Percentiles rank a stretch among this genome's conserved stretches.
phyloP scores from a whole-genome alignment of 2,113 vertebrate species.

The Probosciger aterrimus region DNA sequence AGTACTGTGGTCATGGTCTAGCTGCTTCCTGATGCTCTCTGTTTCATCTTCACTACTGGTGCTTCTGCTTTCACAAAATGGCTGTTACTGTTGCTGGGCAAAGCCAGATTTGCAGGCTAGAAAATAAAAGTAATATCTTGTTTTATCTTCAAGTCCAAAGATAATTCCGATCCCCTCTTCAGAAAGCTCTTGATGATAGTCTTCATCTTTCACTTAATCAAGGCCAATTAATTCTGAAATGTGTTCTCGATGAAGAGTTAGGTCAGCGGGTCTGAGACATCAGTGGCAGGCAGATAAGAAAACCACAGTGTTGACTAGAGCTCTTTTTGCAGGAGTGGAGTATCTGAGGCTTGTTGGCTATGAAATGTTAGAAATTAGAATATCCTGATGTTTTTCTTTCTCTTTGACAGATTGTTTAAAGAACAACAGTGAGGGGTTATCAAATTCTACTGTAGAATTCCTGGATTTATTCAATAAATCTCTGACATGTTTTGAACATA shows the following conservation, averaged over 20 bases:
- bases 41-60: background rate
- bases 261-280: slow-evolving; percentile 44
- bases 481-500: slow-evolving; percentile 86
- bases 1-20: background rate
- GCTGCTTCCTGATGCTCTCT: background rate
- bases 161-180: slow-evolving; percentile 50
- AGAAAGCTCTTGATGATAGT: slow-evolving; percentile 53
- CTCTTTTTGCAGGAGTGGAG: slow-evolving; percentile 4
- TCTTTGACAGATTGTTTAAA: slow-evolving; percentile 82
- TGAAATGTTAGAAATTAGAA: slow-evolving; percentile 13
- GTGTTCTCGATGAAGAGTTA: slow-evolving; percentile 27
- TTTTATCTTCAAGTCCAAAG: slow-evolving; percentile 30
- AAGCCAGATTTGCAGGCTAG: background rate
- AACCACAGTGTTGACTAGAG: slow-evolving; percentile 16
- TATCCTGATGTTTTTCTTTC: slow-evolving; percentile 36
- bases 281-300: slow-evolving; percentile 15
- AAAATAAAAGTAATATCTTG: slow-evolving; percentile 41
- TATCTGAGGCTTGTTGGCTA: background rate
- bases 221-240: slow-evolving; percentile 59
- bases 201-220: slow-evolving; percentile 63
- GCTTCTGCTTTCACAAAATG: background rate
- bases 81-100: slow-evolving; percentile 30
- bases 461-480: slow-evolving; percentile 82
- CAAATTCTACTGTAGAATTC: slow-evolving; percentile 81
- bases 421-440: slow-evolving; percentile 67